phyloP scores from a whole-genome alignment of 2,113 vertebrate genomes.

The Hypocryptadius cinnamomeus region DNA sequence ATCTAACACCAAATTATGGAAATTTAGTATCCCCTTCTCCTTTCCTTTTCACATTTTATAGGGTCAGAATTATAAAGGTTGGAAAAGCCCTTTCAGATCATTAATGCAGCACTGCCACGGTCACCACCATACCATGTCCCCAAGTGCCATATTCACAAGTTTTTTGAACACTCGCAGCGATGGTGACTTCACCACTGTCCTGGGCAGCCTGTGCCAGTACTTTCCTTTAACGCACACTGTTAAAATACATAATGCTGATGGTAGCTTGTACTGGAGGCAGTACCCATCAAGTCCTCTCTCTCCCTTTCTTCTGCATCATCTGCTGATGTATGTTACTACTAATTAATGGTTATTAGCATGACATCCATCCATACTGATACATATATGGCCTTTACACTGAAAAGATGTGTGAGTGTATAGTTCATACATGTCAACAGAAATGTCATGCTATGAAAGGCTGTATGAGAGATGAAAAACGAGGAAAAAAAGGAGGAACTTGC shows the following conservation, averaged over 20 bases:
- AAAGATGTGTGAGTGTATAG: not conserved
- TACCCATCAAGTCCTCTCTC: fast-evolving
- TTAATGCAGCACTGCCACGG: not conserved
- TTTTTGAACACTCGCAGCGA: not conserved
- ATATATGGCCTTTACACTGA: not conserved
- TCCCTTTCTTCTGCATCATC: not conserved
- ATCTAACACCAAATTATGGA: not conserved
- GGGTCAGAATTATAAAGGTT: not conserved
- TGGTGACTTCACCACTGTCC: not conserved
- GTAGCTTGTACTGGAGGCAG: not conserved
- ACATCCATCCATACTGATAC: not conserved
- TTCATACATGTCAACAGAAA: not conserved
- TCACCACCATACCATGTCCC: not conserved
- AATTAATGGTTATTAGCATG: not conserved
- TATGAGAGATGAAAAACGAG: not conserved
- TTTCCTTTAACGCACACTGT: not conserved
- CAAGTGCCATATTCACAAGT: not conserved
- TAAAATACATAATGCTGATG: not conserved
- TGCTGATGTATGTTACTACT: not conserved
- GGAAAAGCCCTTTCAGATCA: not conserved
- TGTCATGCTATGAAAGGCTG: not conserved
- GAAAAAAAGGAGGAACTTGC: not conserved
- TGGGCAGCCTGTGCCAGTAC: not conserved
- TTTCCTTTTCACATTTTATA: not conserved
- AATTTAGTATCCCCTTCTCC: not conserved